Evolutionary conservation across 2,888 invertebrate genomes (phyloP).

Genomic region (Rosalia funebris): DNA sequence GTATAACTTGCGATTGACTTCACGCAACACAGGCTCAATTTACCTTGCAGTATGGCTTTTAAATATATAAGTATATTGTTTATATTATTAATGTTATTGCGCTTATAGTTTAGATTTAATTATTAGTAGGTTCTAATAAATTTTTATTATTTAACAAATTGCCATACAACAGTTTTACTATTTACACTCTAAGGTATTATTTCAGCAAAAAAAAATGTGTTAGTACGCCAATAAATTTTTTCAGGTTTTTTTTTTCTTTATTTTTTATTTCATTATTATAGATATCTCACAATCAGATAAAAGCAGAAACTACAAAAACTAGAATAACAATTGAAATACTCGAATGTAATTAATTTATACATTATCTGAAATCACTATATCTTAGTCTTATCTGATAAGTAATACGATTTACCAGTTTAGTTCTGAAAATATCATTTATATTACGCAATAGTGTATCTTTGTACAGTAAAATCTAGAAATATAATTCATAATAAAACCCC

Average conservation of each 20-base stretch:
- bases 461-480: too few relatives aligned
- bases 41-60: conserved; percentile 21
- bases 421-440: too few relatives aligned
- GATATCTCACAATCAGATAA: neutral
- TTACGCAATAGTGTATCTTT: too few relatives aligned
- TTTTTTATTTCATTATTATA: neutral
- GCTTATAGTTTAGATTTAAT: conserved; percentile 45
- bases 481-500: too few relatives aligned
- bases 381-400: neutral
- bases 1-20: too few relatives aligned
- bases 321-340: neutral
- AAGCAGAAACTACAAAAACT: neutral
- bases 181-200: neutral
- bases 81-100: conserved; percentile 46
- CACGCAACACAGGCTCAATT: too few relatives aligned
- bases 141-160: conserved; percentile 24
- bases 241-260: neutral
- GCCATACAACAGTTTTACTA: conserved; percentile 20
- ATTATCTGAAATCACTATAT: neutral
- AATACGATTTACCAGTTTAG: too few relatives aligned
- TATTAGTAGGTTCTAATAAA: conserved; percentile 31
- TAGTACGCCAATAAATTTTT: conserved; percentile 17
- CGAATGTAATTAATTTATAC: neutral
- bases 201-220: conserved; percentile 6
- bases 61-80: conserved; percentile 35